Conservation (phyloP, 2,113 vertebrate genomes). For the Phaethornis superciliosus region DNA sequence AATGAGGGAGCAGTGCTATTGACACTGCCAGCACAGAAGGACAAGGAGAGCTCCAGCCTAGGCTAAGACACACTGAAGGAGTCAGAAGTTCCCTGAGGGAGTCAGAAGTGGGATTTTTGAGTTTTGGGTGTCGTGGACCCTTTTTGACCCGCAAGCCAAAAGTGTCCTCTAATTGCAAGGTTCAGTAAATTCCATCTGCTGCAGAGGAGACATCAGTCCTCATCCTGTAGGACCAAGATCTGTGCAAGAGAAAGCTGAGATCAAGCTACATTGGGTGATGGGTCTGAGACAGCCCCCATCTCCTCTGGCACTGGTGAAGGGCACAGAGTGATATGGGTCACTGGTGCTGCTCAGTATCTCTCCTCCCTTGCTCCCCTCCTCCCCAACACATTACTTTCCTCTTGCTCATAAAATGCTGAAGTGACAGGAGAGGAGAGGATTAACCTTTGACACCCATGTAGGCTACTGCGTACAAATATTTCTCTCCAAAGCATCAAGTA, state of each 20-base stretch:
- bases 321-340: accelerated
- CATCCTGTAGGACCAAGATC: neutral
- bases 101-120: neutral
- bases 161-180: neutral
- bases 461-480: constrained; percentile 29
- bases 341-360: neutral
- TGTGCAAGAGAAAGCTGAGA: neutral
- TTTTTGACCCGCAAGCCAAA: neutral
- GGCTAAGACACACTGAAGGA: neutral
- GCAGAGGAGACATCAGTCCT: neutral
- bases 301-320: neutral
- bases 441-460: constrained; percentile 49
- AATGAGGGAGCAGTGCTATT: neutral
- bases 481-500: constrained; percentile 50
- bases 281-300: neutral
- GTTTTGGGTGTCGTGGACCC: neutral
- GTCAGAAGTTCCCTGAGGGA: neutral
- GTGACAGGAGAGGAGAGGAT: constrained; percentile 48
- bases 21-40: neutral
- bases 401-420: neutral
- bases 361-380: neutral
- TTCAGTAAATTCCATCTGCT: neutral
- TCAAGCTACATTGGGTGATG: neutral
- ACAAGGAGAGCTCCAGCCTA: neutral
- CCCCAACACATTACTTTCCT: neutral